These are phyloP conservation scores for Plebejus melissa DNA, from an alignment of 2,888 invertebrate species.

Conservation along the genomic window DNA sequence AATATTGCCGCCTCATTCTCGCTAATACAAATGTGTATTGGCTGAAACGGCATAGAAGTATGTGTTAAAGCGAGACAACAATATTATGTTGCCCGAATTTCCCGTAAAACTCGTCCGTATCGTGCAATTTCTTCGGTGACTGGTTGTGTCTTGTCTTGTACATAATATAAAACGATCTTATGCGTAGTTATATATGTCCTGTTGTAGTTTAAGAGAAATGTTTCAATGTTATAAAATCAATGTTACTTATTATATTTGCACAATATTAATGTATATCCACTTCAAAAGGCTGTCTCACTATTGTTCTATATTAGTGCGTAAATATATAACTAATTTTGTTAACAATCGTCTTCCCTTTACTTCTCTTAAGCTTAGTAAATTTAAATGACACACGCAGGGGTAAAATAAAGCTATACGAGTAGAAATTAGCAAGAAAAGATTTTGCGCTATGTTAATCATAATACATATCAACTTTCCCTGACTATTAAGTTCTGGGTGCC, in stretches of 20 bases:
- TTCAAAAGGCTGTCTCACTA: conserved; percentile 51
- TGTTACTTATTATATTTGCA: conserved; percentile 47
- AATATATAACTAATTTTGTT: conserved; percentile 31
- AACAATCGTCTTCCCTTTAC: conserved; percentile 44
- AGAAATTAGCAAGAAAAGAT: background rate
- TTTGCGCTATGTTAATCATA: no score
- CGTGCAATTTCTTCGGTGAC: conserved; percentile 15
- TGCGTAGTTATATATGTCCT: conserved; percentile 37
- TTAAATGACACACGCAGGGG: background rate
- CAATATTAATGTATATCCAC: conserved; percentile 52
- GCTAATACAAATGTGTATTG: background rate
- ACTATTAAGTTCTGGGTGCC: no score
- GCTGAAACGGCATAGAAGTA: background rate
- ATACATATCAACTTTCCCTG: no score
- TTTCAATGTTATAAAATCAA: conserved; percentile 43
- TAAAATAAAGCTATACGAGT: background rate
- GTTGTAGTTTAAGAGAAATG: conserved; percentile 40
- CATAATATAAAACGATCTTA: conserved; percentile 35
- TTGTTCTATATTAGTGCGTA: conserved; percentile 28
- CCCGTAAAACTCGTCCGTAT: background rate
- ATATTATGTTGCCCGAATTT: background rate
- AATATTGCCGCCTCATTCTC: background rate
- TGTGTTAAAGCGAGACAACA: background rate
- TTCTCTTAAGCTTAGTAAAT: conserved; percentile 33
- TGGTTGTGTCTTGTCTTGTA: conserved; percentile 38